A percentile compares a stretch with the other conserved stretches of the same genome.
Evolutionary conservation across 2,888 invertebrate genomes (phyloP).

Genomic region (Pachydiplax longipennis): DNA sequence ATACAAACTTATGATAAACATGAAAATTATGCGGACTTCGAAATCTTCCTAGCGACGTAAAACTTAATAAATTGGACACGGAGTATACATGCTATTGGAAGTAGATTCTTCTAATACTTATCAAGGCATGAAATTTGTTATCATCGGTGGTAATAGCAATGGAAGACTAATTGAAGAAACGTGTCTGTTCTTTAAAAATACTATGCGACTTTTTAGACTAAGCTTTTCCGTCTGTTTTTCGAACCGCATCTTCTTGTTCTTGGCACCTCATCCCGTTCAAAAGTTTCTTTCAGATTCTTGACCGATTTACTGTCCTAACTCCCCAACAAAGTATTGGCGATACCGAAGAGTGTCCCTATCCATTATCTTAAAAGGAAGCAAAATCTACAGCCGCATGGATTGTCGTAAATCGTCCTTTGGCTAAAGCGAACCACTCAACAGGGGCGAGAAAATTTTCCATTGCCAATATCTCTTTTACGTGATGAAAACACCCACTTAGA

Average conservation of each 20-base stretch:
- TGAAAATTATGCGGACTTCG: too few species aligned
- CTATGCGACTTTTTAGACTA: too few species aligned
- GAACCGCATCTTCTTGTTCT: not conserved
- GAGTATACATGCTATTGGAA: too few species aligned
- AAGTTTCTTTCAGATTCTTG: not conserved
- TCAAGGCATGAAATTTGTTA: too few species aligned
- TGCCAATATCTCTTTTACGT: not conserved
- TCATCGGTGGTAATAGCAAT: too few species aligned
- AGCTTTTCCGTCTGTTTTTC: too few species aligned
- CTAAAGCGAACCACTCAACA: slow-evolving; percentile 31
- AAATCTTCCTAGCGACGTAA: too few species aligned
- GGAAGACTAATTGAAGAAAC: too few species aligned
- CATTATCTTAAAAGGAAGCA: slow-evolving; percentile 39
- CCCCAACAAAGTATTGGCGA: not conserved
- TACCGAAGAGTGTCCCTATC: slow-evolving; percentile 14
- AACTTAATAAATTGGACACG: too few species aligned
- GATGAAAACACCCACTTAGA: slow-evolving; percentile 8
- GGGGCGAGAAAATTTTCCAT: not conserved
- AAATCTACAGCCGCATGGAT: slow-evolving; percentile 20
- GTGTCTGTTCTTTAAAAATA: too few species aligned
- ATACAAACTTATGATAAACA: too few species aligned
- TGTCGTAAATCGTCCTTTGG: slow-evolving; percentile 35
- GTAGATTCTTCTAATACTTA: too few species aligned
- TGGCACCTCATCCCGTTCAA: not conserved
- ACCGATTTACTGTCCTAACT: not conserved